Base-by-base conservation (phyloP, 2,888 invertebrate genomes). In the Polietes domitor region DNA sequence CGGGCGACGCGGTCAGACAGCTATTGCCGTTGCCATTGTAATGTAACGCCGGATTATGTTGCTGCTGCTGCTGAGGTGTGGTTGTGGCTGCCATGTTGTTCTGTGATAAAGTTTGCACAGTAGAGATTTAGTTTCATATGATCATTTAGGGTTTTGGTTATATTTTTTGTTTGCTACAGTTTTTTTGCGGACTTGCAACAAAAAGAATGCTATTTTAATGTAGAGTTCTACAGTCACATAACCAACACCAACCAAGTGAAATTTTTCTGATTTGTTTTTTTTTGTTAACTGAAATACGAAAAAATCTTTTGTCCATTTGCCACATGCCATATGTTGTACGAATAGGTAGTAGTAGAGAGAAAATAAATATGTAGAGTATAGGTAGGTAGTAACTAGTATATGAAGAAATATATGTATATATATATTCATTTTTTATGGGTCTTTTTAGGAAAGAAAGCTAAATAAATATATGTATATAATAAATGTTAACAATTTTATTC, bases 1-100 rank as follows among this genome's bases (percentile, higher is more conserved):
- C 85, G 72, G 82, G 82, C 85, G 85, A 87, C 85, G 84, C 85
- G 83, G 84, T 85, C 87, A 85, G 87, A 86, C 65, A 82, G 87
- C 82, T 80, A 70, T 68, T 75, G 80, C 63, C 50, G 47, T 53
- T 82, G 82, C 73, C 75, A 70, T 85, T 82, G 85, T 75, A 70
- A 28, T 84, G 82, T 73, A 65, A 19, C 79, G 82, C 63, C 78
- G 74, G 73, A 24, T 83, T 81, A 65, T 82, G 85, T 63, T 77
- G 87, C 72, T 73, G 84, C 75, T 85, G 85, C 12, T 77, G 81
- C 12, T 81, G 84, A 78, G 85, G 80, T 85, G 88, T 1, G 9
- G 65, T 24, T 21, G 21, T 43, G 12, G 12, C 87, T 86, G 88
- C 87, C 87, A 88, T 87, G 85, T 85, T 85, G 80, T 85, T 85